These are phyloP conservation scores for Malaclemys terrapin DNA, from an alignment of 2,113 vertebrate genomes.

Conservation along the genomic window DNA sequence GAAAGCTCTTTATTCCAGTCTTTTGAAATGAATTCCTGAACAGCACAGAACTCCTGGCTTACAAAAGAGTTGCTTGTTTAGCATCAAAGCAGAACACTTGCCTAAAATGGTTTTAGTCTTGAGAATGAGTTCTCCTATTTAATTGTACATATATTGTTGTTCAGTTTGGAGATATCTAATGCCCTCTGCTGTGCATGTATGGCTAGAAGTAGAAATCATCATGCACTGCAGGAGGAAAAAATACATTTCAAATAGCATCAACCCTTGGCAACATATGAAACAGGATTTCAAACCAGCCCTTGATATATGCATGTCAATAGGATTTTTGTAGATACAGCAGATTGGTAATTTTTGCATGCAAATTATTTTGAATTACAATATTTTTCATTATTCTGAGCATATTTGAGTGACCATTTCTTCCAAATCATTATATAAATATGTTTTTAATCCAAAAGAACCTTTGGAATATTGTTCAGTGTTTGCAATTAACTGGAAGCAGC, in stretches of 20 bases:
- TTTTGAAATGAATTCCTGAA: background rate
- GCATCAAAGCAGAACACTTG: constrained; percentile 46
- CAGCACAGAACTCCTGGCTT: constrained; percentile 15
- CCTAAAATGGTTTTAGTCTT: constrained; percentile 52
- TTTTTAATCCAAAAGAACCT: background rate
- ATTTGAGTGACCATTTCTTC: background rate
- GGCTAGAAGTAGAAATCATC: constrained; percentile 36
- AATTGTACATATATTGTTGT: constrained; percentile 27
- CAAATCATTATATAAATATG: background rate
- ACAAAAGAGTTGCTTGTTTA: constrained; percentile 23
- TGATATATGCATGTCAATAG: background rate
- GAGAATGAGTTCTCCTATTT: constrained; percentile 33
- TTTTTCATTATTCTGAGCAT: constrained; percentile 42
- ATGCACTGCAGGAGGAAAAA: background rate
- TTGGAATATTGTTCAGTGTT: background rate
- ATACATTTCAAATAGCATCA: constrained; percentile 1
- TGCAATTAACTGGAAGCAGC: background rate
- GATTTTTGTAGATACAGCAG: constrained; percentile 15
- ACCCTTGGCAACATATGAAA: background rate
- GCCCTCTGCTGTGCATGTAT: constrained; percentile 44
- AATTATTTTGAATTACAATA: background rate
- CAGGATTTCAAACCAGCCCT: background rate
- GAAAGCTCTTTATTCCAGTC: background rate
- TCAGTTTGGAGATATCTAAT: constrained; percentile 37
- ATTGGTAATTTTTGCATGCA: constrained; percentile 6